Evolutionary conservation across 2,113 vertebrate genomes (phyloP).

Genomic region (Vireo altiloquus): DNA sequence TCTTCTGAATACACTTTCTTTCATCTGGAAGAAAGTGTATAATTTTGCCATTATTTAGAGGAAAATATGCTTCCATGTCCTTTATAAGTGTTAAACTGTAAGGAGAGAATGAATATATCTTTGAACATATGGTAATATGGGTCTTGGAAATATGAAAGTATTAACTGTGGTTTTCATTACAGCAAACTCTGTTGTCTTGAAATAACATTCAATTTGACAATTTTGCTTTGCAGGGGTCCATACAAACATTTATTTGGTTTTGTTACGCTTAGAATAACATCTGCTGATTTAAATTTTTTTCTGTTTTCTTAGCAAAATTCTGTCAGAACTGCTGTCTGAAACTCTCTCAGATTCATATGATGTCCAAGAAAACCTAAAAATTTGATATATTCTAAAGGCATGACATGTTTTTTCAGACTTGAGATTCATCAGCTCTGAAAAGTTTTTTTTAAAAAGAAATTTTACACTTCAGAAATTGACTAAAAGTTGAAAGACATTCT

Average conservation of each 20-base stretch:
- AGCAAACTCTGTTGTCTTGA: not conserved
- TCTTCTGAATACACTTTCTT: not conserved
- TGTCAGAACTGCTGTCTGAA: not conserved
- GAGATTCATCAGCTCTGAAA: not conserved
- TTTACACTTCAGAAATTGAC: not conserved
- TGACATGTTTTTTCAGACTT: not conserved
- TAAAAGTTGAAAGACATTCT: not conserved
- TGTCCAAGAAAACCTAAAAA: not conserved
- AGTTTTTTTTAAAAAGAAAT: not conserved
- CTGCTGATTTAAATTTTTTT: not conserved
- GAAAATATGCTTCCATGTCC: not conserved
- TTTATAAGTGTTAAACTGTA: not conserved
- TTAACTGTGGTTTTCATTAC: not conserved
- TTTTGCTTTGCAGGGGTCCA: not conserved
- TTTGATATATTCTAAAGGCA: not conserved
- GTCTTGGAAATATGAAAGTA: not conserved
- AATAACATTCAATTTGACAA: not conserved
- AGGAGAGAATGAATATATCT: not conserved
- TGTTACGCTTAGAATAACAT: not conserved
- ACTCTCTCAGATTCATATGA: not conserved
- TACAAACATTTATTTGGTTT: not conserved
- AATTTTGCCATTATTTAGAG: not conserved
- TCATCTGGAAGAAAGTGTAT: not conserved
- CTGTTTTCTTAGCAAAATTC: not conserved
- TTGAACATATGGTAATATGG: not conserved